These are phyloP conservation scores for Caerostris extrusa DNA, from an alignment of 1,140 invertebrate genomes.

Conservation along the genomic window DNA sequence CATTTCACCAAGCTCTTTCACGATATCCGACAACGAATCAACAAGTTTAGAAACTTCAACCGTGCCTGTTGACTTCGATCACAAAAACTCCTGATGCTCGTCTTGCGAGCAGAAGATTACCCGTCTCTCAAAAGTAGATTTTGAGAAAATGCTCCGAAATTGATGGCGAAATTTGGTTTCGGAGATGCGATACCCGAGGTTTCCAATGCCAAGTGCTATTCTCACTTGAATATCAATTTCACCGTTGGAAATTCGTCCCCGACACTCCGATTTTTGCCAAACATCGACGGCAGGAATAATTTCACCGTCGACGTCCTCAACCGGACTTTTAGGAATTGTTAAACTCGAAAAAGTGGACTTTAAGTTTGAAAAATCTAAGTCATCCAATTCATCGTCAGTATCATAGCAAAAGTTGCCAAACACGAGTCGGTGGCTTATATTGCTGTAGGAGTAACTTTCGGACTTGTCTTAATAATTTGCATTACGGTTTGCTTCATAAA, in stretches of 20 bases:
- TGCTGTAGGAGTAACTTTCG: slow-evolving; percentile 55
- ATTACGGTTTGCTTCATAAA: slow-evolving; percentile 57
- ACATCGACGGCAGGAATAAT: slow-evolving; percentile 57
- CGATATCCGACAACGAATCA: slow-evolving; percentile 66
- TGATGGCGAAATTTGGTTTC: slow-evolving; percentile 70
- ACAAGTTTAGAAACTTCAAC: background rate
- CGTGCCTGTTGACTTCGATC: slow-evolving; percentile 39
- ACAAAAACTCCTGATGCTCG: slow-evolving; percentile 72
- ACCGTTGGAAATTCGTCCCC: slow-evolving; percentile 48
- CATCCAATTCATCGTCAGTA: slow-evolving; percentile 46
- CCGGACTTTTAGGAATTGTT: slow-evolving; percentile 67
- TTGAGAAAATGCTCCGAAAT: slow-evolving; percentile 68
- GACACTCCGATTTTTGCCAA: slow-evolving; percentile 63
- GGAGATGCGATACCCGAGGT: slow-evolving; percentile 56
- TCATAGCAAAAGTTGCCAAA: slow-evolving; percentile 55
- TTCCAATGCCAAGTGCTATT: slow-evolving; percentile 68
- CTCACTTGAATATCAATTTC: slow-evolving; percentile 66
- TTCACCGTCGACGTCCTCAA: slow-evolving; percentile 67
- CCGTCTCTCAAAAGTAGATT: slow-evolving; percentile 61
- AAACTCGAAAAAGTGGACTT: slow-evolving; percentile 69
- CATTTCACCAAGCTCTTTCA: background rate
- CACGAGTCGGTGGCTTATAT: slow-evolving; percentile 67
- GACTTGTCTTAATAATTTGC: slow-evolving; percentile 56
- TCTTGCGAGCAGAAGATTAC: slow-evolving; percentile 68
- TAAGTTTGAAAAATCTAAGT: slow-evolving; percentile 60